Percentiles rank a stretch among this genome's conserved stretches.
phyloP scores from a whole-genome alignment of 2,113 vertebrate species.

The Proteles cristata region DNA sequence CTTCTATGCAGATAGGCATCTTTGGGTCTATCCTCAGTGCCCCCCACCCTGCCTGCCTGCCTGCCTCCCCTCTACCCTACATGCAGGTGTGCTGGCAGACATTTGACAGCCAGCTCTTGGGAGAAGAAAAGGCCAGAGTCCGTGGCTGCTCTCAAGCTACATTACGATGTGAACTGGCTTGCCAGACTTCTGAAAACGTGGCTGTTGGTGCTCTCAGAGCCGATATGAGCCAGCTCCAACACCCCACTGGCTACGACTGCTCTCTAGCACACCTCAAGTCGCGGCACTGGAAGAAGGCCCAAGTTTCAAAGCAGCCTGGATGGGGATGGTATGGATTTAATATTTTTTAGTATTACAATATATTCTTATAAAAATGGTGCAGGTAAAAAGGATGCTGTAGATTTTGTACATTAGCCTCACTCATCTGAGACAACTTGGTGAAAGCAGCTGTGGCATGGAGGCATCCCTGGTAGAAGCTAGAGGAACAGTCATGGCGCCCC shows the following conservation, averaged over 20 bases:
- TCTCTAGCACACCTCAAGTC: background rate
- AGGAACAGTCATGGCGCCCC: background rate
- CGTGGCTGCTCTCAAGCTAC: background rate
- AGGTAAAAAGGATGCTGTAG: constrained; percentile 85
- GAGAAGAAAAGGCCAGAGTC: background rate
- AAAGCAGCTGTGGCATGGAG: background rate
- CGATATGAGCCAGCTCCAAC: background rate
- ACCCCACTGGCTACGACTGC: fast-evolving
- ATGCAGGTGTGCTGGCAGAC: background rate
- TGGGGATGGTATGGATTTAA: constrained; percentile 87
- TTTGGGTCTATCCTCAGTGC: background rate
- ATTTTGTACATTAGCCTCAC: constrained; percentile 86
- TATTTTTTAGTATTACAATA: constrained; percentile 89
- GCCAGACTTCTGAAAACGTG: background rate
- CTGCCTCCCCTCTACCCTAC: background rate
- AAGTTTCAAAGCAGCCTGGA: background rate
- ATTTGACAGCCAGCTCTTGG: background rate
- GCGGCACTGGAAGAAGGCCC: background rate
- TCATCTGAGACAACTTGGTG: constrained; percentile 78
- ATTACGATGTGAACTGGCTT: fast-evolving
- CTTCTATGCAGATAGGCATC: background rate
- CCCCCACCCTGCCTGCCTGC: background rate
- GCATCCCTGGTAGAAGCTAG: background rate
- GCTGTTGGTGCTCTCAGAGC: fast-evolving
- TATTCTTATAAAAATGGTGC: constrained; percentile 90